These are phyloP conservation scores for Amphiura filiformis DNA, from an alignment of 35 echinoderm and acorn worm genomes.

Conservation along the genomic window DNA sequence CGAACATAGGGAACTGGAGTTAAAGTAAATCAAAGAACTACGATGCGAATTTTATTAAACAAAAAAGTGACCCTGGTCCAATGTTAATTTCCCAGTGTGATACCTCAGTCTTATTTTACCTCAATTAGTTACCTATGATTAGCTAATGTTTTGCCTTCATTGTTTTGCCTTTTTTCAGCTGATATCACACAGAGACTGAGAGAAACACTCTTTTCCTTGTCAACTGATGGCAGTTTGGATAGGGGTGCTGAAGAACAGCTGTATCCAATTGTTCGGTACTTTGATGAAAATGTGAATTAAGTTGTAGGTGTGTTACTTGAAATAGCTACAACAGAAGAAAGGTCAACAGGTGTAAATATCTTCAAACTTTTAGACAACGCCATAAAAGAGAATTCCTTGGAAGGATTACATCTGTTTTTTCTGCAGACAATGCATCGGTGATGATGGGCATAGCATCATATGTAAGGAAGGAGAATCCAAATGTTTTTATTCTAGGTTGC, in stretches of 20 bases:
- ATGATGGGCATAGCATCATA: conserved; percentile 64
- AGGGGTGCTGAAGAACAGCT: conserved; percentile 50
- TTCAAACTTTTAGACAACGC: not conserved
- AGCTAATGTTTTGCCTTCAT: too few species aligned
- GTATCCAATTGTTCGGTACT: conserved; percentile 56
- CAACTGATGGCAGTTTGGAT: conserved; percentile 67
- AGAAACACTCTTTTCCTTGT: too few species aligned
- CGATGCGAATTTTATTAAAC: too few species aligned
- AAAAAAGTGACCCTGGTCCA: not conserved
- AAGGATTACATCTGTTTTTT: conserved; percentile 50
- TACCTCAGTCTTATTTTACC: too few species aligned
- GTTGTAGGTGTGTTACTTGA: conserved; percentile 13
- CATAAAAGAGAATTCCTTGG: conserved; percentile 23
- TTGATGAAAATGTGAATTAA: not conserved
- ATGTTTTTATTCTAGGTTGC: conserved; percentile 66
- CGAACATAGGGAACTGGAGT: too few species aligned
- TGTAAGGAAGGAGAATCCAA: conserved; percentile 66
- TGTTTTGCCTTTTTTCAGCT: too few species aligned
- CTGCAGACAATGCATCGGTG: conserved; percentile 62
- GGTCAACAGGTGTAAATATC: not conserved
- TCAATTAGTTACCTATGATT: too few species aligned
- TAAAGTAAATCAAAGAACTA: too few species aligned
- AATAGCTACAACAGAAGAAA: not conserved
- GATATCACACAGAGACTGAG: too few species aligned
- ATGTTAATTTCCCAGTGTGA: too few species aligned